phyloP scores from a whole-genome alignment of 2,113 vertebrate species.

The Odontophorus gujanensis region DNA sequence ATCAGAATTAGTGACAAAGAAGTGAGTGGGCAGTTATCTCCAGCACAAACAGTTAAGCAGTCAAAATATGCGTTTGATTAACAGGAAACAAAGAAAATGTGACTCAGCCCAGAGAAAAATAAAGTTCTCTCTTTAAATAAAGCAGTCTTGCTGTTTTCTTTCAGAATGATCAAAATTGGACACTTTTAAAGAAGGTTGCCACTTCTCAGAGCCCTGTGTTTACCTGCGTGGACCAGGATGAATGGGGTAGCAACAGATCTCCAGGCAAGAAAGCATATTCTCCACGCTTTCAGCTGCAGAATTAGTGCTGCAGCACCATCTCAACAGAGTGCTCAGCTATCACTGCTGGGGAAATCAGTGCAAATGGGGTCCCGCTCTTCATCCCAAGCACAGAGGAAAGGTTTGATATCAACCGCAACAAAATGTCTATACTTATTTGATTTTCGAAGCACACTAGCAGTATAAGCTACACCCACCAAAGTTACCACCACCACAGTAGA shows the following conservation, averaged over 20 bases:
- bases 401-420: background rate
- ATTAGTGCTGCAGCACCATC: background rate
- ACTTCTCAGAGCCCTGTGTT: background rate
- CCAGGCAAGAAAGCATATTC: background rate
- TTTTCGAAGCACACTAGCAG: background rate
- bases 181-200: background rate
- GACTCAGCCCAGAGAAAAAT: background rate
- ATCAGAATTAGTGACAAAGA: background rate
- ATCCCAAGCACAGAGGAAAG: background rate
- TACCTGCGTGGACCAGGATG: background rate
- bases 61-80: conserved; percentile 32
- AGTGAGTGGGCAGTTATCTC: background rate
- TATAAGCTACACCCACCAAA: background rate
- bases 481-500: background rate
- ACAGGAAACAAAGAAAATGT: conserved; percentile 58
- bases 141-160: background rate
- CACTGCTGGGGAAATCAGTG: fast-evolving
- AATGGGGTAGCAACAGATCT: background rate
- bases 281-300: background rate
- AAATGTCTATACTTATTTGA: fast-evolving
- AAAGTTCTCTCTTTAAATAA: background rate
- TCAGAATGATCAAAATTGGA: background rate
- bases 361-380: background rate
- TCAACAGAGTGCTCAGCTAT: background rate
- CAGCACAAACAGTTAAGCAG: background rate